Evolutionary conservation across 64 coral and sea anemone species (phyloP).

Genomic region (Actinia tenebrosa): DNA sequence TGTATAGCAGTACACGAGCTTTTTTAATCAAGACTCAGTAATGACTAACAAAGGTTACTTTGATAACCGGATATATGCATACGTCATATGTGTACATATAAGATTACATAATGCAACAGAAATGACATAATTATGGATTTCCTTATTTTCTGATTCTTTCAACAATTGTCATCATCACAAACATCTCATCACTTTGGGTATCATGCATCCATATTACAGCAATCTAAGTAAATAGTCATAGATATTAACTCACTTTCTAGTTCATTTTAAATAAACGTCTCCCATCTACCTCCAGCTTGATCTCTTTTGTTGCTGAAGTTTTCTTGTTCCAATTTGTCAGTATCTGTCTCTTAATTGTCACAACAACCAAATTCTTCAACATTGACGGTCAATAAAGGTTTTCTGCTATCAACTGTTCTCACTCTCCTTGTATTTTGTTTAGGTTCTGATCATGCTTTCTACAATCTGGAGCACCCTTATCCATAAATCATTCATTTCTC

Average conservation of each 20-base stretch:
- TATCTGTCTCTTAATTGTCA: neutral
- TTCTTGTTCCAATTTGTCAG: neutral
- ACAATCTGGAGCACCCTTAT: slow-evolving; percentile 76
- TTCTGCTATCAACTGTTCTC: slow-evolving; percentile 10
- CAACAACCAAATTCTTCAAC: neutral
- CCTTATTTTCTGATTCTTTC: too few relatives aligned
- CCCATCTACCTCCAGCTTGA: slow-evolving; percentile 39
- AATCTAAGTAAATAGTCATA: too few relatives aligned
- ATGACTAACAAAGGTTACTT: too few relatives aligned
- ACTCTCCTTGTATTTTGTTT: slow-evolving; percentile 70
- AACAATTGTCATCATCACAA: too few relatives aligned
- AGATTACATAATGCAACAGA: too few relatives aligned
- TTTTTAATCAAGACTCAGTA: too few relatives aligned
- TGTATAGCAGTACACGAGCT: too few relatives aligned
- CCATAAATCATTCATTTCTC: slow-evolving; percentile 76
- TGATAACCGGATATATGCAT: too few relatives aligned
- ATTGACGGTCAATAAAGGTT: slow-evolving; percentile 11
- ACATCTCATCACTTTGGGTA: too few relatives aligned
- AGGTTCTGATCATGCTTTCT: slow-evolving; percentile 68
- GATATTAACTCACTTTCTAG: neutral
- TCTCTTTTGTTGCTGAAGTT: neutral
- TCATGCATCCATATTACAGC: too few relatives aligned
- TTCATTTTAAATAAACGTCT: slow-evolving; percentile 26
- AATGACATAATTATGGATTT: too few relatives aligned
- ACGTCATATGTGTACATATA: too few relatives aligned